Evolutionary conservation across 2,888 invertebrate genomes (phyloP), one percentile per base, ranked within the genome.

Genomic region (Hyles lineata): DNA sequence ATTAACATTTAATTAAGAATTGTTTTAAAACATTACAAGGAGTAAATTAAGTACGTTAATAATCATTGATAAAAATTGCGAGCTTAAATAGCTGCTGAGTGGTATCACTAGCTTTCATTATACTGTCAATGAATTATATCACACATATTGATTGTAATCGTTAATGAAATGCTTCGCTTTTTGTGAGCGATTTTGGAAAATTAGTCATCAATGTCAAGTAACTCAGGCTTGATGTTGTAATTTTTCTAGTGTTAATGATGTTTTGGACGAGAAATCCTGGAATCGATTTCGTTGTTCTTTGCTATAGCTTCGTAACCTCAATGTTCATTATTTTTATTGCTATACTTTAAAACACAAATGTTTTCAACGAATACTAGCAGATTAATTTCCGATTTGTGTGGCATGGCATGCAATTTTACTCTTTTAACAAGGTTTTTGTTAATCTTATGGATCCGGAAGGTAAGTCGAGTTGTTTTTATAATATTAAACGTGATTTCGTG

Each of bases 11-110:
- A 90, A 90, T 84, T 85, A 87, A 67, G 80, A 84, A 79, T 88
- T 91, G 90, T 91, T 93, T 92, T 92, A 92, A 92, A 92, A 92
- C 92, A 92, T 92, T 92, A 93, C 92, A 92, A 94, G 92, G 93
- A 95, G 93, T 93, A 88, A 95, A 93, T 92, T 93, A 87, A 82
- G 89, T 89, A 86, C 79, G 76, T 79, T 83, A 81, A 85, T 78
- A 76, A 76, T 76, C 67, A 77, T 79, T 74, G 72, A 78, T 76
- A 73, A 82, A 78, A 76, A 80, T 81, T 78, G 77, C 76, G 29
- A 63, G 74, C 69, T 73, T 76, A 63, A 78, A 72, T 77, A 83
- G 81, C 77, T 85, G 80, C 79, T 83, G 74, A 80, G 80, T 84
- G 81, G 83, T 82, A 82, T 80, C 75, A 78, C 77, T 76, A 79